A percentile compares a stretch with the other conserved stretches of the same genome.
Evolutionary conservation across 2,797 vertebrate species (phyloP).

Genomic region (Lindbergichthys nudifrons): DNA sequence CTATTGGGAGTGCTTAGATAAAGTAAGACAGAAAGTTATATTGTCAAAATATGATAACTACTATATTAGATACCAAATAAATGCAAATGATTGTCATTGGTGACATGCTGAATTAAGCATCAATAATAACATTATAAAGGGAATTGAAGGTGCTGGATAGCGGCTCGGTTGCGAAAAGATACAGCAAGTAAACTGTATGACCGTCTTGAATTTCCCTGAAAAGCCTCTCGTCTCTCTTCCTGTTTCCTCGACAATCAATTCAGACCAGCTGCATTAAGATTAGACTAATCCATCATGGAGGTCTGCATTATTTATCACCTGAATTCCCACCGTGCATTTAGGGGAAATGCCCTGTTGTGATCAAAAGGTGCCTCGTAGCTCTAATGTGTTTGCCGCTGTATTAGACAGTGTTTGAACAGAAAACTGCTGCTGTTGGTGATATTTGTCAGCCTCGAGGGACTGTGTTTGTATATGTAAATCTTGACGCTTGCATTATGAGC

Average conservation of each 20-base stretch:
- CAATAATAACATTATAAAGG: neutral
- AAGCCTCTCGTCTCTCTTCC: conserved; percentile 59
- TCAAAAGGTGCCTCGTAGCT: conserved; percentile 39
- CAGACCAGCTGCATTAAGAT: conserved; percentile 71
- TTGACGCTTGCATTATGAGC: conserved; percentile 23
- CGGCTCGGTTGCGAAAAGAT: neutral
- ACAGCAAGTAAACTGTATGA: conserved; percentile 5
- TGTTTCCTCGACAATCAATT: conserved; percentile 60
- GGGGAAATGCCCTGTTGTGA: conserved; percentile 38
- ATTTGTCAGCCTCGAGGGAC: conserved; percentile 22
- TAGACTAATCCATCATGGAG: conserved; percentile 67
- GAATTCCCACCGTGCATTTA: conserved; percentile 61
- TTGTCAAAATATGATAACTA: neutral
- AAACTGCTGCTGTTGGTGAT: conserved; percentile 30
- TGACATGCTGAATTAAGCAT: conserved; percentile 7
- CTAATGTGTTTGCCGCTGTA: conserved; percentile 30
- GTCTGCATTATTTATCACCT: conserved; percentile 77
- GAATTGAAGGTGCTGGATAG: neutral
- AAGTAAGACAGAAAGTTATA: neutral
- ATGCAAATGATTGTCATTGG: neutral
- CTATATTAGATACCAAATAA: neutral
- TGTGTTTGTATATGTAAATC: conserved; percentile 34
- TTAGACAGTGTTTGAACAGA: conserved; percentile 28
- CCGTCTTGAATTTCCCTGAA: conserved; percentile 57
- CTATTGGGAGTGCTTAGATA: neutral